Base-by-base conservation (phyloP, 1,140 invertebrate species). In the Caenorhabditis inopinata region DNA sequence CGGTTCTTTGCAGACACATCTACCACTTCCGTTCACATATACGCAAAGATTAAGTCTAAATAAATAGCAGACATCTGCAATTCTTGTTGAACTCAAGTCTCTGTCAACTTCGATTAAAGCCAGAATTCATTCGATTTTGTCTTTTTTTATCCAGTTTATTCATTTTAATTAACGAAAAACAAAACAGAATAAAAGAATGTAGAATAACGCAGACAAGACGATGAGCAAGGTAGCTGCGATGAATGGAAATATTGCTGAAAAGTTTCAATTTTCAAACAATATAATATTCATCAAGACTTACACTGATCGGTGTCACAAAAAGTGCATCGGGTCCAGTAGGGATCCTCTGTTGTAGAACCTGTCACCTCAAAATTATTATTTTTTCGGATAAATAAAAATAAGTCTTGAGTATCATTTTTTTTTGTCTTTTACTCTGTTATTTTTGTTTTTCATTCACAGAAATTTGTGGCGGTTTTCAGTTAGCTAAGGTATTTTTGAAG, bases 41-140 rank as follows among this genome's bases (percentile, higher is more conserved):
- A 29, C 51, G 25, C 51, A 58, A 58, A 58, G 51, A 58, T 29
- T 58, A 58, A 58, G 51, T 58, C 51, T 58, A 58, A 58, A 58
- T 58, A 58, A 58, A 58, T 58, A 58, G 25, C 4, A 29, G 27
- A 9, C 2, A 29, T 32, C 32, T 58, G 51, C 51, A 58, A 7
- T 58, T 12, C 4, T 58, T 6, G 9, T 58, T 32, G 51, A 58
- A 16, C 51, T 58, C 51, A 58, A 29, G 32, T 32, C n/a, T 58
- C 25, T 58, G n/a, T 32, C 51, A 29, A 58, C 32, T 29, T 58
- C n/a, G 32, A 29, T 5, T 14, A 1, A 58, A 14, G 32, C 32
- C 51, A 18, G 11, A 29, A 29, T 18, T 29, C 29, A 32, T 9
- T 32, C 4, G 29, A 9, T 58, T 14, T 1, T 29, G 0, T 0